phyloP scores from a whole-genome alignment of 2,888 invertebrate genomes.

The Didymodactylos carnosus region DNA sequence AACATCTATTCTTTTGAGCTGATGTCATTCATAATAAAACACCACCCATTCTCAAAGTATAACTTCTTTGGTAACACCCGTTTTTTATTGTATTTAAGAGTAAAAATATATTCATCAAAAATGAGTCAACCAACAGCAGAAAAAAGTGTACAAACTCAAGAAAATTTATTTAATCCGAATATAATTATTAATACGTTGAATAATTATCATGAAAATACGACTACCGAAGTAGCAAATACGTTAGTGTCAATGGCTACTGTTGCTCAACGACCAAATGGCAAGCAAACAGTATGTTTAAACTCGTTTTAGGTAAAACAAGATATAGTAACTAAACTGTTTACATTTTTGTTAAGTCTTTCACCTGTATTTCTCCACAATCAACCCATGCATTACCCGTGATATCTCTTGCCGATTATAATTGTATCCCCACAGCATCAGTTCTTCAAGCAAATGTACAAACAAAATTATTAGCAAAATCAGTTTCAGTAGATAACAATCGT shows the following conservation, averaged over 20 bases:
- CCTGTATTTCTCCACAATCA: neutral
- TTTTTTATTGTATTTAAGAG: too few relatives aligned
- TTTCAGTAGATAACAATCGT: too few relatives aligned
- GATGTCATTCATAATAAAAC: too few relatives aligned
- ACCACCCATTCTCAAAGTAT: too few relatives aligned
- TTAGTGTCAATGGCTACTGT: neutral
- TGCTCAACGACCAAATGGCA: neutral
- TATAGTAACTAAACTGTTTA: too few relatives aligned
- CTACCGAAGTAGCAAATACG: neutral
- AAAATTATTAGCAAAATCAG: too few relatives aligned
- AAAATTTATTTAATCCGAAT: neutral
- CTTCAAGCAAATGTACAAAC: neutral
- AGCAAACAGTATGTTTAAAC: too few relatives aligned
- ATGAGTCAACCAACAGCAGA: neutral
- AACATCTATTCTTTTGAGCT: too few relatives aligned
- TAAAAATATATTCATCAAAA: too few relatives aligned
- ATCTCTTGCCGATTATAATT: neutral
- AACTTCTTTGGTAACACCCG: too few relatives aligned
- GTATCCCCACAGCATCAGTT: neutral
- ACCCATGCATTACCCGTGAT: neutral
- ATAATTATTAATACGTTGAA: neutral
- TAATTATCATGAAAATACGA: neutral
- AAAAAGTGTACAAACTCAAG: neutral
- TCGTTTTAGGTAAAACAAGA: too few relatives aligned
- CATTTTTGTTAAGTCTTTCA: too few relatives aligned